Base-by-base conservation (phyloP, 2,888 invertebrate genomes). In the Harmothoe impar region DNA sequence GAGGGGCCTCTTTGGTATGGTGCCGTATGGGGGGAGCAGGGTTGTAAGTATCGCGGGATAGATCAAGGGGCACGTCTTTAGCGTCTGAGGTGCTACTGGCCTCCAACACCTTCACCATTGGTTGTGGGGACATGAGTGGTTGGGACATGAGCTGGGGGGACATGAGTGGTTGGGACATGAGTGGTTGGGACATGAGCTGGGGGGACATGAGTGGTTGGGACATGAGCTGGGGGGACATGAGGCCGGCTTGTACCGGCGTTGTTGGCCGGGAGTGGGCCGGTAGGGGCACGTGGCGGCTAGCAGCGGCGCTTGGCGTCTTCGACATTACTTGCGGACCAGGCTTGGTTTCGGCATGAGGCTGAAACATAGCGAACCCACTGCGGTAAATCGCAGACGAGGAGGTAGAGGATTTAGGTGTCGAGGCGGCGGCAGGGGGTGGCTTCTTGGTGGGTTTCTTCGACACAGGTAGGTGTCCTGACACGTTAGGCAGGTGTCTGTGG, bases 401-500 rank as follows among this genome's bases (percentile, higher is more conserved):
- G 7, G 77, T 15, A 33, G 81, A 81, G 10, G 81, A 81, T 3
- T 15, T 15, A 15, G 72, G 72, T 33, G 81, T 17, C 10, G 81
- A 81, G 12, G 81, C 0, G 33, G 81, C 15, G 33, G 43, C 81
- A 15, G 81, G 25, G 1, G 81, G 35, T 81, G 81, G 20, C n/a
- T 81, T 81, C n/a, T 81, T 81, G 15, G 23, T 81, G 0, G 81
- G 33, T n/a, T 81, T 81, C 43, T 81, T 81, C 1, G 81, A 81
- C 33, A 81, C 43, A 17, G 33, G 33, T 12, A 33, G 43, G 43
- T 81, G 81, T 12, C 35, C 81, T 10, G 43, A 81, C 43, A 81
- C 81, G 23, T 81, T 81, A 0, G 81, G 81, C 5, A 81, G n/a
- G n/a, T 81, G 81, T 81, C 81, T 81, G 20, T 81, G 81, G 15